phyloP scores from a whole-genome alignment of 2,797 vertebrate genomes.

The Oreonectes daqikongensis region DNA sequence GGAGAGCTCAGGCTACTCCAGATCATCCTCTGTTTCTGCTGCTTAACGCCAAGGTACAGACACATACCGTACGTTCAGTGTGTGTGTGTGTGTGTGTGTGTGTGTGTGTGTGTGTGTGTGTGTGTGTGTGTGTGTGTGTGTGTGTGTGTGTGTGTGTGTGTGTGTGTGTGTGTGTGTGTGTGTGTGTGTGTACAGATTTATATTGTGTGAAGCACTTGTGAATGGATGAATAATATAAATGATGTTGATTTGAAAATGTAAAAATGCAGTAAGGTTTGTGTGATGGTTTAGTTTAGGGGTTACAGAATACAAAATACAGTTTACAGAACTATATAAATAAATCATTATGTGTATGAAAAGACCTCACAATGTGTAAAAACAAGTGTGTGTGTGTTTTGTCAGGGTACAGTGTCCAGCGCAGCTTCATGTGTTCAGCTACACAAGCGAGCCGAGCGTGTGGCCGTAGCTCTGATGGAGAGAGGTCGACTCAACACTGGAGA shows the following conservation, averaged over 20 bases:
- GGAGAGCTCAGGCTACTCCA: constrained; percentile 94
- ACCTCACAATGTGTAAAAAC: neutral
- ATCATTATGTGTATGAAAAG: no score
- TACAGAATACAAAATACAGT: no score
- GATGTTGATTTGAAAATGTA: no score
- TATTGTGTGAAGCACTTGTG: no score
- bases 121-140: neutral
- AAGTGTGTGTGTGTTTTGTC: constrained; percentile 17
- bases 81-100: constrained; percentile 1
- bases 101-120: neutral
- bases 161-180: neutral
- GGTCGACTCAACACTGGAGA: constrained; percentile 88
- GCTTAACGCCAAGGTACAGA: constrained; percentile 89
- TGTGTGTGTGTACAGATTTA: constrained; percentile 5
- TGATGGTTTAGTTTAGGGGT: neutral
- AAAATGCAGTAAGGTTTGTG: no score
- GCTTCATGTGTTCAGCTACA: constrained; percentile 92
- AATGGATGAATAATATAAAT: no score
- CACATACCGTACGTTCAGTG: neutral
- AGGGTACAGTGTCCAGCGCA: constrained; percentile 90
- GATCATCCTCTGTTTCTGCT: constrained; percentile 92
- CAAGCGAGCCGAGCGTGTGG: constrained; percentile 90
- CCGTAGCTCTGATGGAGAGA: constrained; percentile 83
- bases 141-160: neutral
- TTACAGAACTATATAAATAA: no score